Evolutionary conservation across 2,888 invertebrate species (phyloP).

Genomic region (Acronicta psi): DNA sequence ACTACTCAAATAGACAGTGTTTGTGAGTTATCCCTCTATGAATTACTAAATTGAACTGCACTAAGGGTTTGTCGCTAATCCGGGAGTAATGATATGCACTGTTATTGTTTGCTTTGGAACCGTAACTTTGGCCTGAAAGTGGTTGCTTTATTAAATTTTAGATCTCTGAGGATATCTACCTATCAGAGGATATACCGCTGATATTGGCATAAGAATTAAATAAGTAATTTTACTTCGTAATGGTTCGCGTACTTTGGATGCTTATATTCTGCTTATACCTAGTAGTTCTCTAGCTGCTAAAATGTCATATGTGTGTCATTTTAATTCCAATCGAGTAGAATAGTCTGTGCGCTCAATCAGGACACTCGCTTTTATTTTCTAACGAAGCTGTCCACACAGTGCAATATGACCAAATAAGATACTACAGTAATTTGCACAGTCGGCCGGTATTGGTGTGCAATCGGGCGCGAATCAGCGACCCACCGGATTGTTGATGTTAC

Average conservation of each 20-base stretch:
- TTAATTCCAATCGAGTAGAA: slow-evolving; percentile 40
- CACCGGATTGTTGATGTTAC: slow-evolving; percentile 8
- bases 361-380: slow-evolving; percentile 32
- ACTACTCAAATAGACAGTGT: slow-evolving; percentile 15
- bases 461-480: slow-evolving; percentile 41
- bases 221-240: too few species aligned
- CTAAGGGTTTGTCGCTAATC: slow-evolving; percentile 14
- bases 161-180: too few species aligned
- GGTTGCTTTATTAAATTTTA: slow-evolving; percentile 11
- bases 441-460: slow-evolving; percentile 34
- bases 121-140: neutral
- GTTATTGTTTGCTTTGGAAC: slow-evolving; percentile 22
- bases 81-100: slow-evolving; percentile 23
- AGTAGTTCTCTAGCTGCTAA: too few species aligned
- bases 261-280: too few species aligned
- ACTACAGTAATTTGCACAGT: slow-evolving; percentile 30
- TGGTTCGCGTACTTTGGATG: too few species aligned
- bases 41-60: slow-evolving; percentile 32
- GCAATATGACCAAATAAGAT: slow-evolving; percentile 42
- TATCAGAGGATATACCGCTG: too few species aligned
- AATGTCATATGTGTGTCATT: slow-evolving; percentile 4
- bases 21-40: slow-evolving; percentile 23
- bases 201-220: too few species aligned
- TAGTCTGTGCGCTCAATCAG: slow-evolving; percentile 37
- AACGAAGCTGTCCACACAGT: slow-evolving; percentile 26